These are phyloP conservation scores for Uropsilus gracilis DNA, from an alignment of 2,113 vertebrate species.

Conservation along the genomic window DNA sequence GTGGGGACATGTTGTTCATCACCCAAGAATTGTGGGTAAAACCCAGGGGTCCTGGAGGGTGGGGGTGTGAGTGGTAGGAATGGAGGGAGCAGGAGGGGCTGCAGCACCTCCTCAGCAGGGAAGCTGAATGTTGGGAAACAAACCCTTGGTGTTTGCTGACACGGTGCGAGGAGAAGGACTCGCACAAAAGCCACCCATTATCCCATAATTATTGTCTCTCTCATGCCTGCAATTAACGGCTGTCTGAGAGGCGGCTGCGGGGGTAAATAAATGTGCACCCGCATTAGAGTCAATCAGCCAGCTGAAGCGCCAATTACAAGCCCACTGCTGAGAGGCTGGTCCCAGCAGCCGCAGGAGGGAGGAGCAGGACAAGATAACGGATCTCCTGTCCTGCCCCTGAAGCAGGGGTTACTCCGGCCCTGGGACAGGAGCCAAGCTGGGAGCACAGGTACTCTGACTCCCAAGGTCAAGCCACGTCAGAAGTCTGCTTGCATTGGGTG, in stretches of 20 bases:
- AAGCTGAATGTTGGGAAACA: conserved; percentile 75
- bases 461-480: neutral
- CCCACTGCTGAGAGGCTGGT: conserved; percentile 63
- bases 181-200: conserved; percentile 87
- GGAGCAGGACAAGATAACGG: neutral
- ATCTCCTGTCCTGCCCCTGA: neutral
- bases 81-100: neutral
- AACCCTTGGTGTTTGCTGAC: conserved; percentile 77
- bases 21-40: neutral
- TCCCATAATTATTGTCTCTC: conserved; percentile 87
- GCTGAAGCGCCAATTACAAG: conserved; percentile 71
- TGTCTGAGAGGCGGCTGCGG: conserved; percentile 84
- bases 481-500: too few relatives aligned
- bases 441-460: neutral
- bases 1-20: neutral
- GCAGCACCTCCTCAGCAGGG: conserved; percentile 48
- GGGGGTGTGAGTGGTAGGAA: neutral
- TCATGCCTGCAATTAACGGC: conserved; percentile 88
- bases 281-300: conserved; percentile 78
- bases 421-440: neutral
- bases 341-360: fast-evolving
- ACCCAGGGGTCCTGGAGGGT: neutral
- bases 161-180: conserved; percentile 63
- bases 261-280: conserved; percentile 82
- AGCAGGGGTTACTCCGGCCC: too few relatives aligned